Evolutionary conservation across 2,888 invertebrate genomes (phyloP).

Genomic region (Bursaphelenchus okinawaensis): DNA sequence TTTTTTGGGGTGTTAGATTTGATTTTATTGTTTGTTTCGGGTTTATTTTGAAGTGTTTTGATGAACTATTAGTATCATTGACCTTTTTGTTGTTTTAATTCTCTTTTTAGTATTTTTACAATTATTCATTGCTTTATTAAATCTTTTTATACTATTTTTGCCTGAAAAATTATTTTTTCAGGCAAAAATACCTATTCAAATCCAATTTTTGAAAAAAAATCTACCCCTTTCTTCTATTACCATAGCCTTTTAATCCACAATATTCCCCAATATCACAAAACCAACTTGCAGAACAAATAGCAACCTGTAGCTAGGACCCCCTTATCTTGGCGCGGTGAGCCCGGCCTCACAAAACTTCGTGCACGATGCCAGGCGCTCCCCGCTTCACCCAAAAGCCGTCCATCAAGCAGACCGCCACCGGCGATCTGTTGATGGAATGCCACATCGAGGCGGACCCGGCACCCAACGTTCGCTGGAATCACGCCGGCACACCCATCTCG

Average conservation of each 20-base stretch:
- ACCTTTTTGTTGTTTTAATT: no score
- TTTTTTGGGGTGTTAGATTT: neutral
- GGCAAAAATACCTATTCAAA: no score
- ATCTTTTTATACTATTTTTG: no score
- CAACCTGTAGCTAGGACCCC: no score
- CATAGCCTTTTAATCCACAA: no score
- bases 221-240: neutral
- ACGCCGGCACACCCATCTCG: constrained; percentile 43
- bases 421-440: constrained; percentile 58
- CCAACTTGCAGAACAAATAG: no score
- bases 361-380: constrained; percentile 68
- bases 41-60: no score
- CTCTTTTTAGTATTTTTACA: no score
- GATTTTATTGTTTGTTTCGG: neutral
- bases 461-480: constrained; percentile 54
- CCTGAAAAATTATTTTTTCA: no score
- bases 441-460: constrained; percentile 53
- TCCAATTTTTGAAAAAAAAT: neutral
- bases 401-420: constrained; percentile 76
- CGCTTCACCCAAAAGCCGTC: constrained; percentile 95
- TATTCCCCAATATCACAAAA: no score
- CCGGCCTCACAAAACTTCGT: neutral
- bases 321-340: neutral
- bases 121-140: no score
- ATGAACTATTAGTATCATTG: no score